Base-by-base conservation (phyloP, 2,797 vertebrate genomes). In the Neomorphus geoffroyi region DNA sequence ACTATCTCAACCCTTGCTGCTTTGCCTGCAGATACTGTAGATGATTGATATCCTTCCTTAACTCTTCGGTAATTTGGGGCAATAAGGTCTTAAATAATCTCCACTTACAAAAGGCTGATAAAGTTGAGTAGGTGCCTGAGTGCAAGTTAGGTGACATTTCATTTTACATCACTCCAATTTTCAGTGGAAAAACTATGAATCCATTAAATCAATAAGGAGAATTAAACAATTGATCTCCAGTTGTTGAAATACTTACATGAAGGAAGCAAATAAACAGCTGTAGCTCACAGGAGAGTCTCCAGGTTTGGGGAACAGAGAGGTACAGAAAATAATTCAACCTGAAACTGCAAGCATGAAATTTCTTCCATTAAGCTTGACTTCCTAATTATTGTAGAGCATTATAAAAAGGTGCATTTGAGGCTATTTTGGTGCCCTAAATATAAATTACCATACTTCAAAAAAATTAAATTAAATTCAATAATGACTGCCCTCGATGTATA, bases 251-350 rank as follows among this genome's bases (percentile, higher is more conserved):
- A 24, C 0, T 0, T 35, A 62, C 24, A 23, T 7, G 32, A 64
- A 32, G 75, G 27, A 64, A 73, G 65, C 17, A 71, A 87, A 84
- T 57, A 27, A 69, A 57, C 37, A 41, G 28, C 37, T 71, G 82
- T 33, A 64, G 46, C 1, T 13, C 83, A 78, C 30, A 53, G 53
- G 50, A 91, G 58, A 41, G 19, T 89, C n/a, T 57, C 33, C n/a
- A 41, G 41, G 56, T 89, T 60, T 81, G 21, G 13, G 62, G 66
- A 39, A 80, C 46, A 3, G 60, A 80, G n/a, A 72, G n/a, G 43
- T 67, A 93, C 43, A 62, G 67, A 91, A 95, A 92, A 92, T 46
- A 37, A n/a, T 94, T 93, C 78, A 89, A 84, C 89, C 84, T 91
- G 80, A 93, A 94, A 75, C 51, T 80, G 51, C 43, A 85, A 92